Conservation (phyloP, 2,888 invertebrate genomes). For the Plagodis dolabraria region DNA sequence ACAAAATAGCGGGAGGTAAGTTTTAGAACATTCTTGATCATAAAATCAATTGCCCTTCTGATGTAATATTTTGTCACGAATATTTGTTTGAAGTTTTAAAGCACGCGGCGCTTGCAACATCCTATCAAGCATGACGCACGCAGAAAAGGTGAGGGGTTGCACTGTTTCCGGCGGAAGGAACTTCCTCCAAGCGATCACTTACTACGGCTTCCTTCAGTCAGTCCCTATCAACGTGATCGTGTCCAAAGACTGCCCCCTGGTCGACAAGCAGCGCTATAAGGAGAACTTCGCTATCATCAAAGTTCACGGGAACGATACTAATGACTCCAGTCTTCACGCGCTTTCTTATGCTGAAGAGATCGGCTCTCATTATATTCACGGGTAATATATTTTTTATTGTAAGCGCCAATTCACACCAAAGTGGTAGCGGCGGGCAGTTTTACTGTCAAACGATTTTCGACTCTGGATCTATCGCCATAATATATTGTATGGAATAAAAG, state of each 20-base stretch:
- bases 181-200: slow-evolving; percentile 54
- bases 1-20: slow-evolving; percentile 91
- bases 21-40: neutral
- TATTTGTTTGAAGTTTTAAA: slow-evolving; percentile 49
- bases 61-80: no score
- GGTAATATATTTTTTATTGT: slow-evolving; percentile 38
- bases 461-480: no score
- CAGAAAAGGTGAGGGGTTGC: slow-evolving; percentile 54
- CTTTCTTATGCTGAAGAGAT: slow-evolving; percentile 53
- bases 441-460: no score
- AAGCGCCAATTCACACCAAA: no score
- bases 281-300: slow-evolving; percentile 59
- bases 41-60: neutral
- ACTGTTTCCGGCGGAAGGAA: slow-evolving; percentile 58
- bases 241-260: slow-evolving; percentile 52
- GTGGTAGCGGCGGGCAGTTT: no score
- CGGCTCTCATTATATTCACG: slow-evolving; percentile 54
- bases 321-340: slow-evolving; percentile 56
- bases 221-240: slow-evolving; percentile 58
- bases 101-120: slow-evolving; percentile 60
- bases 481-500: no score
- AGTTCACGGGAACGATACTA: slow-evolving; percentile 51
- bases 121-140: slow-evolving; percentile 44
- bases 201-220: slow-evolving; percentile 54
- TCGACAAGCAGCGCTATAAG: slow-evolving; percentile 52